Conservation (phyloP, 2,888 invertebrate genomes). For the Hirtodrosophila duncani region DNA sequence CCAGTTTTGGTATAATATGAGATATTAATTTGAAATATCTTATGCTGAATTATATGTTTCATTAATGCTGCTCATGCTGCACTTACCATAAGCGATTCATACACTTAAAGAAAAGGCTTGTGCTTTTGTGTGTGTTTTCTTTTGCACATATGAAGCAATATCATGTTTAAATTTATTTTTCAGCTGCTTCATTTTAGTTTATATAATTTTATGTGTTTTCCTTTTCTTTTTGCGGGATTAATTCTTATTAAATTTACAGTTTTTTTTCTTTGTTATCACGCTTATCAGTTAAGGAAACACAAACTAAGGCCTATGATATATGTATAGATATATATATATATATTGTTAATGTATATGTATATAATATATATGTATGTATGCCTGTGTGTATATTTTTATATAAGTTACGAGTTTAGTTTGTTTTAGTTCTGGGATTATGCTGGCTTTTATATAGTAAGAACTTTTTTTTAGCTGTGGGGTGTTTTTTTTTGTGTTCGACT, state of each 20-base stretch:
- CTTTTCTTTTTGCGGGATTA: slow-evolving; percentile 21
- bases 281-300: slow-evolving; percentile 61
- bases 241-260: slow-evolving; percentile 58
- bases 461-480: too few relatives aligned
- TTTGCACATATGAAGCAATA: slow-evolving; percentile 49
- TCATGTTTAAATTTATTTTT: slow-evolving; percentile 36
- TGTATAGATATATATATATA: slow-evolving; percentile 37
- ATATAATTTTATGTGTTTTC: slow-evolving; percentile 3
- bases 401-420: slow-evolving; percentile 33
- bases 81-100: too few relatives aligned
- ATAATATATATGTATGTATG: slow-evolving; percentile 11
- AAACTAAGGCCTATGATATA: slow-evolving; percentile 68
- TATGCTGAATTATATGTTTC: too few relatives aligned
- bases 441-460: neutral
- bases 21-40: too few relatives aligned
- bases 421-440: slow-evolving; percentile 32
- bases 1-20: too few relatives aligned
- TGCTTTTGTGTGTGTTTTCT: slow-evolving; percentile 12
- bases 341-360: slow-evolving; percentile 31
- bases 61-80: too few relatives aligned
- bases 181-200: slow-evolving; percentile 13
- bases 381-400: too few relatives aligned
- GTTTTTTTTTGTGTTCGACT: too few relatives aligned
- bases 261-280: too few relatives aligned
- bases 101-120: slow-evolving; percentile 2